Conservation (phyloP, 2,888 invertebrate genomes). For the Lasioglossum lativentre region DNA sequence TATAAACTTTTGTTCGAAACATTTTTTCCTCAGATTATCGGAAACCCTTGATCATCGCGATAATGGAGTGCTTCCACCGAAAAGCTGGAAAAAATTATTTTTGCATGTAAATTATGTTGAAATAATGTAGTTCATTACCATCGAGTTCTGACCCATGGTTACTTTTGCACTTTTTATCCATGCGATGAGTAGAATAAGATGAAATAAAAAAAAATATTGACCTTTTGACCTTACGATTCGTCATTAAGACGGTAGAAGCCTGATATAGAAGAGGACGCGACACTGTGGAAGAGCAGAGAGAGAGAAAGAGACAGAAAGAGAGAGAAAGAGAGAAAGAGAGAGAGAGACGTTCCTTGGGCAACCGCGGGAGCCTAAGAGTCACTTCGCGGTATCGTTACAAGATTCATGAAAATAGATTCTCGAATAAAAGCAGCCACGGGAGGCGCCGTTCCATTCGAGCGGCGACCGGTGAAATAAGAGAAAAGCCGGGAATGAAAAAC, state of each 20-base stretch:
- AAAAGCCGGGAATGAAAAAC: not conserved
- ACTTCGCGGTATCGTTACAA: slow-evolving; percentile 44
- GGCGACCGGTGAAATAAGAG: slow-evolving; percentile 23
- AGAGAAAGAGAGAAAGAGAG: not conserved
- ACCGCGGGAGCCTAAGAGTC: not conserved
- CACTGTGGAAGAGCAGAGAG: not conserved
- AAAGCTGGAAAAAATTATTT: too few species aligned
- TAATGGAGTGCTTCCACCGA: too few species aligned
- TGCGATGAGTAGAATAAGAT: too few species aligned
- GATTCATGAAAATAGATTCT: slow-evolving; percentile 32
- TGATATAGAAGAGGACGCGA: not conserved
- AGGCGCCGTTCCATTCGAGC: slow-evolving; percentile 30
- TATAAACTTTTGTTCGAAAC: too few species aligned
- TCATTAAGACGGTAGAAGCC: slow-evolving; percentile 7
- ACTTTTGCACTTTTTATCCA: too few species aligned
- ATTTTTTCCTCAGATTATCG: too few species aligned
- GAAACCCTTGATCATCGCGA: too few species aligned
- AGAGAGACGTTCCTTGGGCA: not conserved
- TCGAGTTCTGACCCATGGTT: too few species aligned
- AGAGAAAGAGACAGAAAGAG: not conserved
- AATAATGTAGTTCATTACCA: too few species aligned
- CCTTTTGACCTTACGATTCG: too few species aligned
- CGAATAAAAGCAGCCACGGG: slow-evolving; percentile 20
- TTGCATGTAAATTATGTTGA: too few species aligned
- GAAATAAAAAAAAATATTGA: too few species aligned